Evolutionary conservation across 2,888 invertebrate species (phyloP), one percentile per base, ranked within the genome.

Genomic region (Polydesmus complanatus): DNA sequence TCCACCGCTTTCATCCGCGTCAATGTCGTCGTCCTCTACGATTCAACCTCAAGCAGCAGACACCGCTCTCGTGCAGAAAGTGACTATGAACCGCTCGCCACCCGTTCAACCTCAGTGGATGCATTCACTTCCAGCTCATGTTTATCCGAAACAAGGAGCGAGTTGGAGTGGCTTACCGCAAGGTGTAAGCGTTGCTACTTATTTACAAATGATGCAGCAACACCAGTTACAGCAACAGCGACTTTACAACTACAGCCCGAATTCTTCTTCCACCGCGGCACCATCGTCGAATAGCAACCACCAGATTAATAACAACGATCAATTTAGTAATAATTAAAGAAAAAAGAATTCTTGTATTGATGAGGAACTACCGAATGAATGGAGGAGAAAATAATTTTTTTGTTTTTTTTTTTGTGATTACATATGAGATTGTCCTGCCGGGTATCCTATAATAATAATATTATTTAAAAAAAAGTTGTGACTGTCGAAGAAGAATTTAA

Each of bases 141-240:
- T 60, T 25, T 60, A 60, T 53, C 62, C 62, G 23, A 62, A 62
- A 26, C 64, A 64, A 53, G 64, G 64, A 21, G 61, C 62, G 18
- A 61, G 61, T 58, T 64, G 62, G 62, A 58, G 64, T 37, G 64
- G 64, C 27, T 54, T 64, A 23, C 64, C 64, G 2, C 64, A 62
- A 19, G 64, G 62, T n/a, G 49, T 64, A 3, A 62, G 57, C 47
- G 61, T 53, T 2, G 50, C 56, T 21, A 56, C 63, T 14, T 56
- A 52, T 25, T 53, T 59, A 18, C 61, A 61, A 37, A 55, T 63
- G 37, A 53, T 60, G 57, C 63, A 63, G 27, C 61, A 59, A 49
- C 63, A 63, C 25, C 61, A 56, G 52, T 55, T 50, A 11, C 62
- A 54, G n/a, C 62, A 22, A 37, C 61, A 61, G 37, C 61, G 56